Percentiles rank a stretch among this genome's conserved stretches.
phyloP scores from a whole-genome alignment of 2,113 vertebrate genomes.

The Campylomormyrus numenius region DNA sequence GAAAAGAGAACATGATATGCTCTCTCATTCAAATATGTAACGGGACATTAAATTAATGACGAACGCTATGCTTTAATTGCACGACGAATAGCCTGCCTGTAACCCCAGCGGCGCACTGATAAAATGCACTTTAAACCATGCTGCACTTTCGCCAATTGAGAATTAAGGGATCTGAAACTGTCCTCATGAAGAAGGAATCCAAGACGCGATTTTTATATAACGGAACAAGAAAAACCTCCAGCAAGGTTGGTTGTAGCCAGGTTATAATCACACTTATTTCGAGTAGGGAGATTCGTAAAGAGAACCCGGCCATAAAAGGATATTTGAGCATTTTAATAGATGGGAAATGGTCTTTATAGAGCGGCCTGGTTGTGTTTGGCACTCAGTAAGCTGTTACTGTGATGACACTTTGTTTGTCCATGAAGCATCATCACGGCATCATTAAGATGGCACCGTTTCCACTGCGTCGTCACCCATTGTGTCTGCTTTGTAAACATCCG shows the following conservation, averaged over 20 bases:
- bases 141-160: background rate
- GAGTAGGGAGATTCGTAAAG: background rate
- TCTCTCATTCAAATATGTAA: background rate
- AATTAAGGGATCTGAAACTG: background rate
- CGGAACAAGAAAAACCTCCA: background rate
- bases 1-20: background rate
- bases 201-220: background rate
- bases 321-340: constrained; percentile 1
- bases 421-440: background rate
- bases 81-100: background rate
- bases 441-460: background rate
- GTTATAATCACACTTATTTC: background rate
- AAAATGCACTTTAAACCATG: background rate
- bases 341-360: background rate
- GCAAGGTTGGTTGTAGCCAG: constrained; percentile 1
- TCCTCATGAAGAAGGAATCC: constrained; percentile 22
- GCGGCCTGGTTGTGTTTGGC: background rate
- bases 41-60: background rate
- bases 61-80: background rate
- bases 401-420: too few relatives aligned
- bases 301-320: constrained; percentile 18
- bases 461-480: background rate
- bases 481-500: background rate
- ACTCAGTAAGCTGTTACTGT: background rate
- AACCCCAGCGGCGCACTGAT: background rate